Percentiles rank a stretch among this genome's conserved stretches.
Evolutionary conservation across 2,113 vertebrate species (phyloP).

Genomic region (Helogale parvula): DNA sequence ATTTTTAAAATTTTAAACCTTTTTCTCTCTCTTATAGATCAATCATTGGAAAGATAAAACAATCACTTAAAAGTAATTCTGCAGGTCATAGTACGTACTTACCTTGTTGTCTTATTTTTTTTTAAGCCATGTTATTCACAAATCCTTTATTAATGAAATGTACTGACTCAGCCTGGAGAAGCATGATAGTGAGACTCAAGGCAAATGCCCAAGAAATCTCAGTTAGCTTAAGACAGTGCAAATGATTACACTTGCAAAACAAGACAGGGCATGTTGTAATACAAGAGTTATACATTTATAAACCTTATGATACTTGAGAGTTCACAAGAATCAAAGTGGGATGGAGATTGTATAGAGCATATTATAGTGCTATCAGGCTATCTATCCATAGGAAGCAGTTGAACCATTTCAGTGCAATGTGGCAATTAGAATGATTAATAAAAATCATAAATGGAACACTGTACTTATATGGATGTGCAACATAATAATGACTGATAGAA

Average conservation of each 20-base stretch:
- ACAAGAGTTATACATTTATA: not conserved
- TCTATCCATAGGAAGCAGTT: not conserved
- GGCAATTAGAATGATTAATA: not conserved
- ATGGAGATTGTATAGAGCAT: not conserved
- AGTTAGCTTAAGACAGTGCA: not conserved
- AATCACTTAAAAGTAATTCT: not conserved
- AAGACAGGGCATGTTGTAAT: not conserved
- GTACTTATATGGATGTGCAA: not conserved
- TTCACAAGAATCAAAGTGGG: not conserved
- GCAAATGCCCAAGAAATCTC: not conserved
- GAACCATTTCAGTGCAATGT: not conserved
- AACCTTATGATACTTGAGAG: not conserved
- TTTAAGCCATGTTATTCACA: not conserved
- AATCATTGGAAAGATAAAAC: constrained; percentile 31
- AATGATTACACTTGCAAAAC: not conserved
- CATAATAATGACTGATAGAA: not conserved
- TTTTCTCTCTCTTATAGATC: not conserved
- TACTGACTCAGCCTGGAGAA: not conserved
- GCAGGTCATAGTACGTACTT: not conserved
- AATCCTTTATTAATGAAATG: not conserved
- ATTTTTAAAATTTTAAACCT: not conserved
- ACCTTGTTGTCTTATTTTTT: not conserved
- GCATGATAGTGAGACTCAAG: not conserved
- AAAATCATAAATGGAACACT: not conserved
- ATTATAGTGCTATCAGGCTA: not conserved